A percentile compares a stretch with the other conserved stretches of the same genome.
phyloP scores from a whole-genome alignment of 2,797 vertebrate genomes.

The Ficedula albicollis region DNA sequence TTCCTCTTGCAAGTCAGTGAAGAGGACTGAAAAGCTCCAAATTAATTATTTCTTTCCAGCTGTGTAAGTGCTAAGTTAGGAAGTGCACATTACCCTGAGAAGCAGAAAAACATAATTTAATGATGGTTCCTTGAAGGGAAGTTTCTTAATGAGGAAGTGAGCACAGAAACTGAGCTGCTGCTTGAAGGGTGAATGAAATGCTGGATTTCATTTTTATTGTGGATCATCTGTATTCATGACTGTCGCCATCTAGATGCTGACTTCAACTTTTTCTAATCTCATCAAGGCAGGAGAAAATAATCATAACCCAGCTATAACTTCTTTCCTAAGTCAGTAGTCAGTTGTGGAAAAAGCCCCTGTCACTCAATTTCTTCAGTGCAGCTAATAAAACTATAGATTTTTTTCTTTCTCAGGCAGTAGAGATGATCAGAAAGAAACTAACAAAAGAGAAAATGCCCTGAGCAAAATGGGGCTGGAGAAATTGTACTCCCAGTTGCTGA shows the following conservation, averaged over 20 bases:
- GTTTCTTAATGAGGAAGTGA: slow-evolving; percentile 18
- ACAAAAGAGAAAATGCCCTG: neutral
- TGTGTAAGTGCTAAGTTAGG: neutral
- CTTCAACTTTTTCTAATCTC: neutral
- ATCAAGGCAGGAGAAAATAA: neutral
- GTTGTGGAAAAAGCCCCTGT: neutral
- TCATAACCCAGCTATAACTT: neutral
- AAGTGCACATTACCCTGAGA: neutral
- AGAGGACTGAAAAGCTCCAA: neutral
- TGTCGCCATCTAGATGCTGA: neutral
- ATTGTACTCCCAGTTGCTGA: neutral
- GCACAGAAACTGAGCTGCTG: neutral
- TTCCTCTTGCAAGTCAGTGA: neutral
- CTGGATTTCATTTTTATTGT: neutral
- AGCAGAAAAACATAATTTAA: neutral
- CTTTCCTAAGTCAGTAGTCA: neutral
- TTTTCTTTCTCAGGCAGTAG: neutral
- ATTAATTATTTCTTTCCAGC: neutral
- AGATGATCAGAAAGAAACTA: neutral
- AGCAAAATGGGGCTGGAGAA: neutral
- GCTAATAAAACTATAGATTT: neutral
- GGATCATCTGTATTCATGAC: neutral
- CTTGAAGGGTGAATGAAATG: neutral
- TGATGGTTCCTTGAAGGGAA: neutral
- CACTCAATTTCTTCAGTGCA: neutral